Evolutionary conservation across 2,888 invertebrate species (phyloP).

Genomic region (Choreutis nemorana): DNA sequence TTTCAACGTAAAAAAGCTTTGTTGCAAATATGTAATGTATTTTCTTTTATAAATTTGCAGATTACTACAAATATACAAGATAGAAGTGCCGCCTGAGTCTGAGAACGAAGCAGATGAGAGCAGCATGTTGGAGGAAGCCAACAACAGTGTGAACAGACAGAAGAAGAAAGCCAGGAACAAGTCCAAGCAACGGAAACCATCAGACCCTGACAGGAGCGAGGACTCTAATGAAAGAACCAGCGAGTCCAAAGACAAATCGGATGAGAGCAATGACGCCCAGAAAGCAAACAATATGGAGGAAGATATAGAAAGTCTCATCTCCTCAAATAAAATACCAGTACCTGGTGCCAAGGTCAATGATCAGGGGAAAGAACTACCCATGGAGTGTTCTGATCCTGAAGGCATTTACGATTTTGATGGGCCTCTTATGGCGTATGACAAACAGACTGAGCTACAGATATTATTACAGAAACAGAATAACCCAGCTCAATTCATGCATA

Average conservation of each 20-base stretch:
- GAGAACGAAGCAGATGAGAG: conserved; percentile 52
- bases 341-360: conserved; percentile 33
- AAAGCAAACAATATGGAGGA: conserved; percentile 33
- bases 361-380: conserved; percentile 17
- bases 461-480: conserved; percentile 57
- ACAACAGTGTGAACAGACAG: conserved; percentile 27
- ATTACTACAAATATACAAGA: conserved; percentile 77
- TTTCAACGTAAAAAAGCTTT: not conserved
- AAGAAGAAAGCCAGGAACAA: conserved; percentile 50
- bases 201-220: conserved; percentile 37
- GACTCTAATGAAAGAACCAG: conserved; percentile 35
- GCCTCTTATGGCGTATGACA: conserved; percentile 38
- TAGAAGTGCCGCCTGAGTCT: conserved; percentile 69
- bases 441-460: conserved; percentile 56
- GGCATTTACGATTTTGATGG: conserved; percentile 33
- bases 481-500: conserved; percentile 50
- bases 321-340: conserved; percentile 54
- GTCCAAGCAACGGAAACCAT: conserved; percentile 44
- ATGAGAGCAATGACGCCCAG: conserved; percentile 14
- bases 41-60: too few relatives aligned
- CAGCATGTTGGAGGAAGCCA: conserved; percentile 26
- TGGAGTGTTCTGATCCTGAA: conserved; percentile 28
- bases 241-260: conserved; percentile 34
- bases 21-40: conserved; percentile 1
- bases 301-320: conserved; percentile 59